Evolutionary conservation across 2,113 vertebrate species (phyloP), one percentile per base, ranked within the genome.

Genomic region (Leptocoma aspasia): DNA sequence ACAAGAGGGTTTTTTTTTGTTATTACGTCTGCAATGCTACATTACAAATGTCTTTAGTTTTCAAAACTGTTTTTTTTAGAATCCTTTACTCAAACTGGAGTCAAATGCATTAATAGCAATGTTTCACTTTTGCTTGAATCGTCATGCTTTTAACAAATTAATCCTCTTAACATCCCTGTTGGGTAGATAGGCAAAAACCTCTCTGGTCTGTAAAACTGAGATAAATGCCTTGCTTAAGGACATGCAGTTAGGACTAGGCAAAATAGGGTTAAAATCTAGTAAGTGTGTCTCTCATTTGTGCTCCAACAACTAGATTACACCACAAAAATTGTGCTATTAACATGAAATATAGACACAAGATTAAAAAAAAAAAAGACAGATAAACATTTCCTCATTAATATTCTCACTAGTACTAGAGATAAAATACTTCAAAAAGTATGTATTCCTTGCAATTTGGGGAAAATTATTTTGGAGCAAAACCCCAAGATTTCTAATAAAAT

Each of bases 61-160:
- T 85, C 56, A 75, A 90, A 92, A 78, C 39, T 49, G 1, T 42
- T 72, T 70, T 73, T 35, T 82, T 86, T 41, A 72, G 66, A 28
- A 30, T 61, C 53, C n/a, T 79, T 24, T 49, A 59, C 17, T 75
- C 16, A 35, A 82, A 10, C 9, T 66, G 35, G 15, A 7, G 2
- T 77, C 2, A 6, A 83, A 89, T 10, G 49, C 28, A 76, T 78
- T 66, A 81, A 80, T 13, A 90, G 7, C 17, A 86, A 66, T 30
- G 22, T 6, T 88, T 86, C 49, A 8, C 33, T 92, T 93, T 81
- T 73, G 27, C 72, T 89, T 64, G 77, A 66, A 86, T 83, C 68
- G 93, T 83, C 47, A 78, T 50, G 79, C 60, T 80, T 86, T 95
- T 75, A 92, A 88, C 26, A 93, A 94, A 90, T 86, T 88, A 95